These are phyloP conservation scores for Squalus acanthias DNA, from an alignment of 2,797 vertebrate genomes.

Conservation along the genomic window DNA sequence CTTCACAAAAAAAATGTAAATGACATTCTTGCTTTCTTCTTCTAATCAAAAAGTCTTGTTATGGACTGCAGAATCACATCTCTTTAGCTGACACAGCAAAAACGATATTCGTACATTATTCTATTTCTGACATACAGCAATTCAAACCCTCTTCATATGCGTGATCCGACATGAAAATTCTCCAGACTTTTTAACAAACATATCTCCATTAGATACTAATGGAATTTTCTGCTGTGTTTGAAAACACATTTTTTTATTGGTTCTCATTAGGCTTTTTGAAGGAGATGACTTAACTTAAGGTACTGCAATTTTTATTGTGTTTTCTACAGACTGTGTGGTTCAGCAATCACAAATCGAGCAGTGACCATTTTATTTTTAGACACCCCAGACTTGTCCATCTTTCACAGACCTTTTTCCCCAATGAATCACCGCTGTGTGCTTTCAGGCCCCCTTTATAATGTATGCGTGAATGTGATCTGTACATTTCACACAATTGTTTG, in stretches of 20 bases:
- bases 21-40: neutral
- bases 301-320: neutral
- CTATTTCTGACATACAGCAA: neutral
- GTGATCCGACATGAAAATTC: neutral
- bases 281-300: neutral
- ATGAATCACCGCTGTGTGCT: neutral
- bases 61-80: neutral
- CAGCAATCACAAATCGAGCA: neutral
- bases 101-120: neutral
- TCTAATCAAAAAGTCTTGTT: slow-evolving; percentile 21
- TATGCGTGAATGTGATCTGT: neutral
- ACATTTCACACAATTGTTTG: neutral
- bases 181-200: neutral
- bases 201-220: neutral
- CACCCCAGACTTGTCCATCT: neutral
- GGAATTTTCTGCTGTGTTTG: slow-evolving; percentile 10
- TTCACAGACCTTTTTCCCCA: neutral
- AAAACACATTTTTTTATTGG: neutral
- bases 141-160: neutral
- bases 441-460: neutral
- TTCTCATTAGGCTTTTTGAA: neutral
- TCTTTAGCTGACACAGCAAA: neutral
- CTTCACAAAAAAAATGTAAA: slow-evolving; percentile 15
- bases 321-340: neutral
- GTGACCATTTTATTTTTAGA: neutral